Percentiles rank a stretch among this genome's conserved stretches.
Conservation (phyloP, 2,113 vertebrate species). For the Cyanoderma ruficeps region DNA sequence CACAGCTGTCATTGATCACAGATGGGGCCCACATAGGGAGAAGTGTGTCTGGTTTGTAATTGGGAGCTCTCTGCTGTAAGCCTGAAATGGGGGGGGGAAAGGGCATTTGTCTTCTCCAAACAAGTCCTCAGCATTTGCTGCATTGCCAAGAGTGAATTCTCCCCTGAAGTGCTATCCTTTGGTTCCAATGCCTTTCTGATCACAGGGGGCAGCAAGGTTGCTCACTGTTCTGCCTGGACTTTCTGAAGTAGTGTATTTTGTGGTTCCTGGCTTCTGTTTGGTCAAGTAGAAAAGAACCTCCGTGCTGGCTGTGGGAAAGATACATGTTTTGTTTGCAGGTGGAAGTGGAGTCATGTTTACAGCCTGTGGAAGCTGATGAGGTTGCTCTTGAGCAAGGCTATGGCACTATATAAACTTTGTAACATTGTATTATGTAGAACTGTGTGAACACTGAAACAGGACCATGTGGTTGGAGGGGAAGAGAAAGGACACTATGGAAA, state of each 20-base stretch:
- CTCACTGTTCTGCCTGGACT: background rate
- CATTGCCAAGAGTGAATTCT: background rate
- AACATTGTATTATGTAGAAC: fast-evolving
- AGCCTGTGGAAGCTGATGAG: background rate
- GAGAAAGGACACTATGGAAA: background rate
- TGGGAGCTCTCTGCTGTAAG: background rate
- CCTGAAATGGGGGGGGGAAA: background rate
- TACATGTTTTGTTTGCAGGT: background rate
- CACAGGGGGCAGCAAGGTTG: background rate
- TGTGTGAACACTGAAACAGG: background rate
- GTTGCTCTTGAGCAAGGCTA: background rate
- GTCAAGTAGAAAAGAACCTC: background rate
- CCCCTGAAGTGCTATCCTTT: background rate
- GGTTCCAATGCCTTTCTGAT: background rate
- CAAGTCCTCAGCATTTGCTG: background rate
- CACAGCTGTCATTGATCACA: background rate
- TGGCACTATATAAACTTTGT: background rate
- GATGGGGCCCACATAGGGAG: background rate
- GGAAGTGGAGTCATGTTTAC: background rate
- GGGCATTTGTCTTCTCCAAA: slow-evolving; percentile 1
- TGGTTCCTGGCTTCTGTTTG: background rate
- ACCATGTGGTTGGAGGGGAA: background rate
- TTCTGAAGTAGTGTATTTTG: background rate
- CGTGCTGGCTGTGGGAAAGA: background rate
- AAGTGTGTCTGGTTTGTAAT: background rate